Evolutionary conservation across 2,113 vertebrate species (phyloP), one percentile per base, ranked within the genome.

Genomic region (Sclerurus mexicanus): DNA sequence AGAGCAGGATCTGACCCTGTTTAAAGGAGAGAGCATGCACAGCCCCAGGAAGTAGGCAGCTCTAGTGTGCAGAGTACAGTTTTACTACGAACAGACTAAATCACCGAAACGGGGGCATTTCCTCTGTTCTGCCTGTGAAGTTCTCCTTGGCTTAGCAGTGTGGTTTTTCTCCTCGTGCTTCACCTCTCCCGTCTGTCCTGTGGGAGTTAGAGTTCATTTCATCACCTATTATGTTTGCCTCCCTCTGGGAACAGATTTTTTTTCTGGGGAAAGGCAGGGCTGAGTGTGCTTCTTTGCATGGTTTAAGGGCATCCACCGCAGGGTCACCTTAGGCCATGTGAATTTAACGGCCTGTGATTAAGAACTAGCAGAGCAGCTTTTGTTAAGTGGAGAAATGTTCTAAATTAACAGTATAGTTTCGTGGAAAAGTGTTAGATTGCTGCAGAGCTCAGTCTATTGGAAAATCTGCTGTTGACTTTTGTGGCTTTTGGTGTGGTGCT

Each of bases 101-200:
- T 47, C 90, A 79, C 73, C 12, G 5, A 58, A 96, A 92, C 53
- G 86, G 86, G 92, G 90, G 95, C 96, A 96, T 85, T 96, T 97
- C 93, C 92, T 87, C 35, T 33, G 30, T 73, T 68, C 86, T 5
- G 80, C 90, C 80, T 82, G 72, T 14, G 83, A 40, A 87, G 90
- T 71, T 95, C 91, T 78, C 68, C 22, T 44, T 68, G 86, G 44
- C 85, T 95, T 49, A 64, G 90, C 95, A 77, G 79, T 1, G 40
- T 35, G 88, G 44, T 83, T 96, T 66, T 85, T 53, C 76, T 94
- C 85, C 90, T 90, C 44, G 6, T 4, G 9, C 88, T 86, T 95
- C 95, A 96, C 93, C 96, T 96, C 92, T 94, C 76, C 95, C 90
- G 78, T 90, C 93, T 93, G 86, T 95, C 95, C 92, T 78, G 93